phyloP scores from a whole-genome alignment of 2,797 vertebrate species.

The Cryptoblepharus egeriae region DNA sequence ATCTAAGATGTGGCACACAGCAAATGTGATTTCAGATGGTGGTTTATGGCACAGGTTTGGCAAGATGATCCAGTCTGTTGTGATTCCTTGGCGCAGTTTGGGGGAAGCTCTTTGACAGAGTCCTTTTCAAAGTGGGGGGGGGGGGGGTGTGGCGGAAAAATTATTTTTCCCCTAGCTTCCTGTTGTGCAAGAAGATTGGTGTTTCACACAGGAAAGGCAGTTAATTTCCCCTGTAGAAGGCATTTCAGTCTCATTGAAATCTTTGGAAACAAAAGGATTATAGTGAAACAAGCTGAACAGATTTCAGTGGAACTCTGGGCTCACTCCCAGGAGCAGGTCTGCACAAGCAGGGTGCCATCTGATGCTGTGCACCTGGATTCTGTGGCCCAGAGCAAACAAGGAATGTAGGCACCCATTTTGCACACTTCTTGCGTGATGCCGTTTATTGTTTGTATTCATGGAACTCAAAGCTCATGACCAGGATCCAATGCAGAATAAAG shows the following conservation, averaged over 20 bases:
- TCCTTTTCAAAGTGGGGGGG: too few species aligned
- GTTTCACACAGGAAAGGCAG: background rate
- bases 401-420: background rate
- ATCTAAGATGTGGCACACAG: background rate
- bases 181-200: background rate
- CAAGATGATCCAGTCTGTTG: background rate
- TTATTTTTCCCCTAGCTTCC: too few species aligned
- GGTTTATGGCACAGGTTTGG: background rate
- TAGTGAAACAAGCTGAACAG: background rate
- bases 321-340: background rate
- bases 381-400: too few species aligned
- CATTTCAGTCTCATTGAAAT: background rate
- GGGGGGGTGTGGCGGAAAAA: too few species aligned
- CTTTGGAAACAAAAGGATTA: background rate
- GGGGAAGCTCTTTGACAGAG: too few species aligned
- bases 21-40: background rate
- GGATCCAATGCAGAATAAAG: background rate
- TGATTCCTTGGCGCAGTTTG: too few species aligned
- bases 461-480: background rate
- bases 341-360: too few species aligned
- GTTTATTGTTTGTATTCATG: background rate
- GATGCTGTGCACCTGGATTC: too few species aligned
- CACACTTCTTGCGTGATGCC: background rate
- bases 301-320: too few species aligned
- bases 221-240: background rate